Percentiles rank a stretch among this genome's conserved stretches.
Conservation (phyloP, 2,797 vertebrate genomes). For the Lepilemur ruficaudatus region DNA sequence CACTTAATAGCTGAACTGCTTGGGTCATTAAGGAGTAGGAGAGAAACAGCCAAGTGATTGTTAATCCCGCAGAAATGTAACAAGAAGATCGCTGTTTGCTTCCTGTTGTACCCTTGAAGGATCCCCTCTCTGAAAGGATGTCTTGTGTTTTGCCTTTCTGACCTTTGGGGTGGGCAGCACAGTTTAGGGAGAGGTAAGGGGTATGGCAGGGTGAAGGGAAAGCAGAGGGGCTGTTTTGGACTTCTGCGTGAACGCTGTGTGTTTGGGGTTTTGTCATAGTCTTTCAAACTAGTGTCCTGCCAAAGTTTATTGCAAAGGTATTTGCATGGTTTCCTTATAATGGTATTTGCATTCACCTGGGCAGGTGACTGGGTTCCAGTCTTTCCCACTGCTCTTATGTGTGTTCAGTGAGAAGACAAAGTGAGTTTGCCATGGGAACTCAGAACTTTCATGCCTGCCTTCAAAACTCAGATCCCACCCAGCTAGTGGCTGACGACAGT, state of each 20-base stretch:
- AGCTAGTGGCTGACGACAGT: neutral
- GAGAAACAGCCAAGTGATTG: conserved; percentile 67
- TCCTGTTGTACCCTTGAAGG: conserved; percentile 18
- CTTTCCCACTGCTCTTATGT: neutral
- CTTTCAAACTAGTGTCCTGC: neutral
- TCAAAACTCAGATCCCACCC: neutral
- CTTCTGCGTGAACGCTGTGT: neutral
- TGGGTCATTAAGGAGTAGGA: conserved; percentile 42
- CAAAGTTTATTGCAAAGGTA: neutral
- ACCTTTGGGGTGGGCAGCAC: neutral
- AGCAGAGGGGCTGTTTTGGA: neutral
- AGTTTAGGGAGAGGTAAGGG: neutral
- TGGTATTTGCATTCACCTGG: conserved; percentile 45
- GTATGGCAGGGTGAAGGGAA: neutral
- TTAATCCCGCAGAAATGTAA: conserved; percentile 42
- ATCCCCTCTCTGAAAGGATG: conserved; percentile 38
- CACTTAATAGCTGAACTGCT: conserved; percentile 58
- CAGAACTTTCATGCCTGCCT: neutral
- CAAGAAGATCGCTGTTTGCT: conserved; percentile 28
- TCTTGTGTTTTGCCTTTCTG: conserved; percentile 39
- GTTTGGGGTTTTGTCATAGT: conserved; percentile 20
- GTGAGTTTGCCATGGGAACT: neutral
- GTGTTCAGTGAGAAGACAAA: neutral
- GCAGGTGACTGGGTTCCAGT: neutral
- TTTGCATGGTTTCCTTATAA: conserved; percentile 44